Evolutionary conservation across 37 sponge, comb jelly and placozoan species (phyloP).

Genomic region (Spongilla lacustris): DNA sequence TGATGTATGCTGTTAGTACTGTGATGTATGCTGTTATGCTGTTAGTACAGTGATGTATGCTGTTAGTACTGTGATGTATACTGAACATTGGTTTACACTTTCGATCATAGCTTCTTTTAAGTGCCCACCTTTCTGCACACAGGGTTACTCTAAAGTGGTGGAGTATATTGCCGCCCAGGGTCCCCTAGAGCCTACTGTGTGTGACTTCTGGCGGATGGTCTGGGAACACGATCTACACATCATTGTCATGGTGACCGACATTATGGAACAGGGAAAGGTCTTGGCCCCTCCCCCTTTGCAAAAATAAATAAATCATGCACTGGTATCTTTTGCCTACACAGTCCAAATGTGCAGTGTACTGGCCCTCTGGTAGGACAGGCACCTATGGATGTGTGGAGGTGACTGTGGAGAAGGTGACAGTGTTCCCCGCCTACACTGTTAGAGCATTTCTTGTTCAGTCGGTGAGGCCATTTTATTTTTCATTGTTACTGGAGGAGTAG

Average conservation of each 20-base stretch:
- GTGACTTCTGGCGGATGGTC: conserved; percentile 96
- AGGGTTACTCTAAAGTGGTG: conserved; percentile 68
- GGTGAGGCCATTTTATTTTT: conserved; percentile 25
- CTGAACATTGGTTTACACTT: not conserved
- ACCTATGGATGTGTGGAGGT: conserved; percentile 60
- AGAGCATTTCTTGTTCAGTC: conserved; percentile 46
- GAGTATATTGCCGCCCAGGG: conserved; percentile 90
- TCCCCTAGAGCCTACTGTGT: conserved; percentile 76
- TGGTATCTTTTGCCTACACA: conserved; percentile 37
- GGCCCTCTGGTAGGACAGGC: conserved; percentile 40
- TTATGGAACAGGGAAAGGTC: conserved; percentile 74
- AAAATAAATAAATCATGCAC: too few species aligned
- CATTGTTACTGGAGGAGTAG: not conserved
- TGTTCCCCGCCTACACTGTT: conserved; percentile 64
- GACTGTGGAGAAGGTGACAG: conserved; percentile 38
- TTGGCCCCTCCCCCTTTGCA: not conserved
- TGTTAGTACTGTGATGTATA: too few species aligned
- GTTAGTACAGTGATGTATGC: too few species aligned
- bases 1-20: too few species aligned
- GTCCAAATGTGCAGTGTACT: conserved; percentile 75
- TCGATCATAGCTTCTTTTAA: not conserved
- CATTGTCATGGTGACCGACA: conserved; percentile 92
- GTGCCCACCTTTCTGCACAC: not conserved
- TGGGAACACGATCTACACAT: conserved; percentile 83
- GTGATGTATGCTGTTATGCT: too few species aligned